A percentile compares a stretch with the other conserved stretches of the same genome.
Evolutionary conservation across 2,888 invertebrate species (phyloP).

Genomic region (Pyrochroa serraticornis): DNA sequence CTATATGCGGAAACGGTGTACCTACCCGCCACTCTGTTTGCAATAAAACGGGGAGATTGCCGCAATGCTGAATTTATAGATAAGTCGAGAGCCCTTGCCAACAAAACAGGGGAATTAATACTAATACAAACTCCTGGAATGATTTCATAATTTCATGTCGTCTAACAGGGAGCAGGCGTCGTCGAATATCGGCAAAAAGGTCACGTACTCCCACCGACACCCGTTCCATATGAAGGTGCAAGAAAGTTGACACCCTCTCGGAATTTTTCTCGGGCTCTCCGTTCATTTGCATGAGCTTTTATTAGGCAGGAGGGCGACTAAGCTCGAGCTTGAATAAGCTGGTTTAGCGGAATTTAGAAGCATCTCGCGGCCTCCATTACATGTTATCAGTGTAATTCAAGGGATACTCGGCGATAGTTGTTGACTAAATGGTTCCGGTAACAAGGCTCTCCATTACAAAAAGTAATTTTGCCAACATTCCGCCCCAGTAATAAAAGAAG

Average conservation of each 20-base stretch:
- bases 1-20: conserved; percentile 9
- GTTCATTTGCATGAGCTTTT: conserved; percentile 55
- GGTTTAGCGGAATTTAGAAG: conserved; percentile 54
- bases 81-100: background rate
- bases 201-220: conserved; percentile 12
- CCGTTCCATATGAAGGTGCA: conserved; percentile 27
- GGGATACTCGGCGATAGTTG: conserved; percentile 51
- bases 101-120: background rate
- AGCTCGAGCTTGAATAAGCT: conserved; percentile 45
- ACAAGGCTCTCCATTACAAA: conserved; percentile 50
- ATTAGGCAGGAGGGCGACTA: conserved; percentile 44
- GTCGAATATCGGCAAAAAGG: conserved; percentile 10
- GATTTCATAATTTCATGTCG: no score
- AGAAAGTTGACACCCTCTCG: conserved; percentile 43
- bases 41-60: background rate
- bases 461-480: conserved; percentile 45
- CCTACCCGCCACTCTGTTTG: background rate
- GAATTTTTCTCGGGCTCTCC: conserved; percentile 33
- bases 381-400: conserved; percentile 55
- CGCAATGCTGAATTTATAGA: background rate
- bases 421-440: conserved; percentile 51
- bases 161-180: background rate
- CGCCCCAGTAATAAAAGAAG: conserved; percentile 32
- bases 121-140: no score
- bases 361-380: conserved; percentile 54